Percentiles rank a stretch among this genome's conserved stretches.
phyloP scores from a whole-genome alignment of 2,113 vertebrate genomes.

The Chlamydotis undulata region DNA sequence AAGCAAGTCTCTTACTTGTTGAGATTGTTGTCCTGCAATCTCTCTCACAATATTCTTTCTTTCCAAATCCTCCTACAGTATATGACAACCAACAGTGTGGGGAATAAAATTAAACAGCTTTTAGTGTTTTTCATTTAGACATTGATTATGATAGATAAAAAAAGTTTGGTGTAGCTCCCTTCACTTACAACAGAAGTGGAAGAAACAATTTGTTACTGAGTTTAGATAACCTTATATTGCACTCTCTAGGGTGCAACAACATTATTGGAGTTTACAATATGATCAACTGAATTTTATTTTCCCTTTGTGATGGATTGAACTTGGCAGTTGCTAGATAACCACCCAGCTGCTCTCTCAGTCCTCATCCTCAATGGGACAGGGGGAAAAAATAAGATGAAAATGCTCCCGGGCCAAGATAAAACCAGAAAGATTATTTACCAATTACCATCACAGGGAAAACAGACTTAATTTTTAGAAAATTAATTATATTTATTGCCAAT shows the following conservation, averaged over 20 bases:
- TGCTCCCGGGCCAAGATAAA: background rate
- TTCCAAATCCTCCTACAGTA: background rate
- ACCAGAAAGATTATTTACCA: background rate
- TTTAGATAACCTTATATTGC: background rate
- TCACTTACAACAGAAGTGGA: background rate
- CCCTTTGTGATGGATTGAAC: background rate
- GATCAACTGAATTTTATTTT: background rate
- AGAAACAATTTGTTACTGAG: background rate
- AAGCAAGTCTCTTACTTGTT: background rate
- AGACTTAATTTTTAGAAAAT: background rate
- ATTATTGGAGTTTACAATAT: background rate
- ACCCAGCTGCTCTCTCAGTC: background rate
- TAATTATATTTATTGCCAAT: background rate
- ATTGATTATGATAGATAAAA: background rate
- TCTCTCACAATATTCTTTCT: background rate
- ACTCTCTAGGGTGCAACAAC: background rate
- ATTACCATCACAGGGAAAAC: background rate
- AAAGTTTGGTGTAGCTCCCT: background rate
- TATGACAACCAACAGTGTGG: background rate
- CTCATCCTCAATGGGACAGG: background rate
- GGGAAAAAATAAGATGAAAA: background rate
- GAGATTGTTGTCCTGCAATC: background rate
- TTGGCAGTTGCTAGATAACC: background rate
- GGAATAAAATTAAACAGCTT: background rate
- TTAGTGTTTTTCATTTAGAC: background rate